Percentiles rank a stretch among this genome's conserved stretches.
Conservation (phyloP, 1,140 invertebrate genomes). For the Lordiphosa clarofinis region DNA sequence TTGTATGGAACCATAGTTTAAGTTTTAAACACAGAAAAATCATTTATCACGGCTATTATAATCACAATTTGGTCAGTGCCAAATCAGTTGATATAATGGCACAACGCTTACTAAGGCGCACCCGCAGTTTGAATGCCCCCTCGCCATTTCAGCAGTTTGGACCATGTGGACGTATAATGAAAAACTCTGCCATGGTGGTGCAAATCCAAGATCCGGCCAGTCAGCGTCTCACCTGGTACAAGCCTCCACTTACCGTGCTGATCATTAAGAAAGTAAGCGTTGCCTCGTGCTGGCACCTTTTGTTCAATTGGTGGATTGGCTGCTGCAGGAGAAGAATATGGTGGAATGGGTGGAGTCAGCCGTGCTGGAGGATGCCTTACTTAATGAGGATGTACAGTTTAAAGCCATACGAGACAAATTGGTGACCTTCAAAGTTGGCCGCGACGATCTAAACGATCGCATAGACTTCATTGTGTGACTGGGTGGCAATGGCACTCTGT, state of each 20-base stretch:
- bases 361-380: conserved; percentile 89
- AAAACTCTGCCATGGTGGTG: conserved; percentile 97
- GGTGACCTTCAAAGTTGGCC: conserved; percentile 94
- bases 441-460: conserved; percentile 93
- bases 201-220: conserved; percentile 98
- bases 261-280: conserved; percentile 98
- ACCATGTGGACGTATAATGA: conserved; percentile 97
- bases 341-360: conserved; percentile 95
- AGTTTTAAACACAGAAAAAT: too few relatives aligned
- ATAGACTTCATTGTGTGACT: conserved; percentile 98
- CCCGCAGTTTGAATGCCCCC: conserved; percentile 94
- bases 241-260: conserved; percentile 94
- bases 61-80: too few relatives aligned
- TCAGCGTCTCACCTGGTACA: conserved; percentile 97
- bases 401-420: conserved; percentile 88
- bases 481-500: conserved; percentile 96
- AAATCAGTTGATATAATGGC: not conserved
- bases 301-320: conserved; percentile 95
- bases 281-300: conserved; percentile 92
- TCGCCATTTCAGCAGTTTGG: conserved; percentile 96
- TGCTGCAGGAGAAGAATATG: conserved; percentile 96
- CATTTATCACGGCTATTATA: too few relatives aligned
- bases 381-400: conserved; percentile 87
- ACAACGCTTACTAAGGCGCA: conserved; percentile 81
- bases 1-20: too few relatives aligned